Conservation (phyloP, 2,888 invertebrate species). For the Ormyrus labotus region DNA sequence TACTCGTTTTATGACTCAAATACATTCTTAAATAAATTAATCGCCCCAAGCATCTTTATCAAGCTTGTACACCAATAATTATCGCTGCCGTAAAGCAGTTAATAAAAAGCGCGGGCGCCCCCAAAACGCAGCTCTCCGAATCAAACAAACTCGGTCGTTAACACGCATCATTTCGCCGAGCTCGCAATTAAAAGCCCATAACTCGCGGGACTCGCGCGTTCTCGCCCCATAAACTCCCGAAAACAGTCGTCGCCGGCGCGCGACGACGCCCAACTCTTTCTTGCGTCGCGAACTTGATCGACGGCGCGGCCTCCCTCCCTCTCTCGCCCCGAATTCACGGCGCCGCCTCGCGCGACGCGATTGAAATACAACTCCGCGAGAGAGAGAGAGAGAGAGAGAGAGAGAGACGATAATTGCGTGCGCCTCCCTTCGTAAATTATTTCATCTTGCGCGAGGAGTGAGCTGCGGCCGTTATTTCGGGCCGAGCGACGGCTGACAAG, state of each 20-base stretch:
- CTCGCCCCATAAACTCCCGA: not conserved
- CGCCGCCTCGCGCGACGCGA: constrained; percentile 17
- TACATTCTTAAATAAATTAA: no score
- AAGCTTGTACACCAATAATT: no score
- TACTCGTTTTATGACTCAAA: no score
- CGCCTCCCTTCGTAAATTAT: constrained; percentile 32
- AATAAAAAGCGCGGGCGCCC: no score
- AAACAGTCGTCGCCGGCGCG: no score
- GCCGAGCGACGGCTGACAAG: not conserved
- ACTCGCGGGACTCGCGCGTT: not conserved
- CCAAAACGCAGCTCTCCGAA: not conserved
- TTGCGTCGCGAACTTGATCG: constrained; percentile 23
- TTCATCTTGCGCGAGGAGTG: constrained; percentile 6
- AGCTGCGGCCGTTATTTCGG: not conserved
- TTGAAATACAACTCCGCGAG: constrained; percentile 47
- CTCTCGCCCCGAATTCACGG: constrained; percentile 24
- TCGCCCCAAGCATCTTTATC: no score
- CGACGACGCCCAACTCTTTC: not conserved
- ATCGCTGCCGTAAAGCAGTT: no score
- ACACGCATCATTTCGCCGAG: not conserved
- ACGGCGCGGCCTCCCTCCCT: constrained; percentile 14
- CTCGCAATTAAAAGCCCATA: no score
- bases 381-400: no score
- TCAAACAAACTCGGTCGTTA: not conserved
- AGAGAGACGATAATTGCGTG: constrained; percentile 33